Base-by-base conservation (phyloP, 2,888 invertebrate species). In the Drosophila peninsularis region DNA sequence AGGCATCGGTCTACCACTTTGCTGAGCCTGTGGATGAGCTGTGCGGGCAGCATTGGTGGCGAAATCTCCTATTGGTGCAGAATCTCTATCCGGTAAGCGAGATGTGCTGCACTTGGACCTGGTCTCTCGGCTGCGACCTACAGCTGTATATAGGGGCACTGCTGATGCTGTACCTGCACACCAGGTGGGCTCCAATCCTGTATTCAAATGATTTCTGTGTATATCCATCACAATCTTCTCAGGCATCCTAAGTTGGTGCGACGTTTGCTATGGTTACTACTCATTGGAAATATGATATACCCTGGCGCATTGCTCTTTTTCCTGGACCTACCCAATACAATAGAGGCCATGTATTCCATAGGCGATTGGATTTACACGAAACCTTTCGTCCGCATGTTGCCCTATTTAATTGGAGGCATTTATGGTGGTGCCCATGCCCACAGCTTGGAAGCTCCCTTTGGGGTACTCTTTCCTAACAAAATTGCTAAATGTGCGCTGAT, bases 91-190 rank as follows among this genome's bases (percentile, higher is more conserved):
- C 71, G 1, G 0, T 36, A 2, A 2, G 1, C 6, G 57, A 62
- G 6, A 42, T 75, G 65, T 80, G 80, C 55, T 71, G 62, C 45
- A 55, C 56, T 27, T 80, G 80, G 80, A 82, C 80, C 0, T 80
- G 80, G 80, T 80, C 68, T 3, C 41, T 80, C 47, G 82, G 64
- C 57, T 71, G 77, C 11, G 80, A 80, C 10, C 67, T 80, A 77
- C 80, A 80, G 44, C 14, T 80, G 2, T 44, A 80, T 36, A n/a
- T 80, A n/a, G 9, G 52, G 14, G 58, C 80, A 11, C 36, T 60
- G 54, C 11, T 73, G 24, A 14, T 82, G 27, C 80, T 82, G 36
- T 80, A 62, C 14, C n/a, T 39, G 6, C 44, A 82, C 24, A 63
- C 55, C 7, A 69, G 53, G 69, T 44, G 17, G n/a, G 36, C n/a